A percentile compares a stretch with the other conserved stretches of the same genome.
These are phyloP conservation scores for Ostrea edulis DNA, from an alignment of 1,140 invertebrate species.

Conservation along the genomic window DNA sequence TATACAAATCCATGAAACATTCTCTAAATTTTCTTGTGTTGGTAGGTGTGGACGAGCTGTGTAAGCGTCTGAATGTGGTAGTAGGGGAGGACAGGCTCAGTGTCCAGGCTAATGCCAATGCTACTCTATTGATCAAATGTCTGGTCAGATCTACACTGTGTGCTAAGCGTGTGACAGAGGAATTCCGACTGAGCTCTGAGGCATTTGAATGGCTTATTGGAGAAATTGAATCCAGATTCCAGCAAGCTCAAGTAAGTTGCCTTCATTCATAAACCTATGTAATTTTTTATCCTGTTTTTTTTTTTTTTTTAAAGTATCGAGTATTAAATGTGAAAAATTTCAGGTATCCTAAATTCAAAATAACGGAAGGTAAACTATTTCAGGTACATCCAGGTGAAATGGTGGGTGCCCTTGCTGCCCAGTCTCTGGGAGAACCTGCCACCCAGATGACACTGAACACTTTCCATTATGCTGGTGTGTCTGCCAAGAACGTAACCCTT, in stretches of 20 bases:
- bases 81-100: conserved; percentile 96
- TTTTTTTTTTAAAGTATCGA: too few relatives aligned
- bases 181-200: conserved; percentile 94
- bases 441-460: conserved; percentile 99
- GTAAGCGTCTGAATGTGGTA: conserved; percentile 82
- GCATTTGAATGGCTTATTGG: conserved; percentile 99
- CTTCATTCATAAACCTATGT: too few relatives aligned
- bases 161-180: conserved; percentile 92
- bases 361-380: background rate
- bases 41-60: conserved; percentile 77
- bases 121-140: conserved; percentile 97
- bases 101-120: conserved; percentile 98
- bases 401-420: conserved; percentile 98
- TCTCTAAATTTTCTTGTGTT: background rate
- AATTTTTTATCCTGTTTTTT: too few relatives aligned
- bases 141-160: conserved; percentile 96
- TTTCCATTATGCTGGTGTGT: conserved; percentile 99
- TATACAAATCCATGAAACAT: background rate
- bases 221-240: conserved; percentile 99
- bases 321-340: too few relatives aligned
- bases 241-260: conserved; percentile 91
- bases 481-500: conserved; percentile 99
- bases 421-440: conserved; percentile 98
- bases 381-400: conserved; percentile 95
- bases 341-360: too few relatives aligned